A percentile compares a stretch with the other conserved stretches of the same genome.
phyloP scores from a whole-genome alignment of 1,140 invertebrate genomes.

The Aphelinus atriplicis region DNA sequence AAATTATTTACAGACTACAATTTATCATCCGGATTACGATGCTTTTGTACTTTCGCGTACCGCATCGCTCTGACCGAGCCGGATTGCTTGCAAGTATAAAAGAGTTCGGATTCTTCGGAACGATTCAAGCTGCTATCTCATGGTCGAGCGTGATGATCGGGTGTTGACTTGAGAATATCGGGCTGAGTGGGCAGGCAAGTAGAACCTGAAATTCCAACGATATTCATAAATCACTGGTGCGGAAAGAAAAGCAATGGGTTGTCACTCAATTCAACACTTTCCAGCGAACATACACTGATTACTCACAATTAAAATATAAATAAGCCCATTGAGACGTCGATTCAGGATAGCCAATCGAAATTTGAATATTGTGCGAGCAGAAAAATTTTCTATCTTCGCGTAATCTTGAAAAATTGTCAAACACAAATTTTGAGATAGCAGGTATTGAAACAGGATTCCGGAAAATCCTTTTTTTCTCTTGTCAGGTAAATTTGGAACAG shows the following conservation, averaged over 20 bases:
- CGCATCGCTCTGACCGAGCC: constrained; percentile 31
- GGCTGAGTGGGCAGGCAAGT: constrained; percentile 74
- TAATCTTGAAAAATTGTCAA: neutral
- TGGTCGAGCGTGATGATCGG: constrained; percentile 75
- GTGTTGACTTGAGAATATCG: constrained; percentile 85
- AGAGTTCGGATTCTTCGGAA: constrained; percentile 37
- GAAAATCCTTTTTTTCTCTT: too few species aligned
- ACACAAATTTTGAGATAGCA: neutral
- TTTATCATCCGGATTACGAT: constrained; percentile 28
- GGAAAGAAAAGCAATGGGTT: too few species aligned
- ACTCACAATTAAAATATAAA: too few species aligned
- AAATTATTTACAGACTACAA: constrained; percentile 30
- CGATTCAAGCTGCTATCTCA: constrained; percentile 52
- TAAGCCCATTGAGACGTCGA: too few species aligned
- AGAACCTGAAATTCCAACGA: constrained; percentile 51
- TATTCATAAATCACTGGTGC: too few species aligned
- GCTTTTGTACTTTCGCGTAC: constrained; percentile 42
- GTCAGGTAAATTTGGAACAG: too few species aligned
- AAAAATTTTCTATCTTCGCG: neutral
- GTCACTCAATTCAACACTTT: too few species aligned
- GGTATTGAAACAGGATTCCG: too few species aligned
- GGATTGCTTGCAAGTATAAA: constrained; percentile 32
- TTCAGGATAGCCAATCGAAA: constrained; percentile 13
- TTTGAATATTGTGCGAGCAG: neutral
- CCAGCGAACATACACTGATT: too few species aligned